Evolutionary conservation across 2,888 invertebrate species (phyloP).

Genomic region (Pyrocoelia pectoralis): DNA sequence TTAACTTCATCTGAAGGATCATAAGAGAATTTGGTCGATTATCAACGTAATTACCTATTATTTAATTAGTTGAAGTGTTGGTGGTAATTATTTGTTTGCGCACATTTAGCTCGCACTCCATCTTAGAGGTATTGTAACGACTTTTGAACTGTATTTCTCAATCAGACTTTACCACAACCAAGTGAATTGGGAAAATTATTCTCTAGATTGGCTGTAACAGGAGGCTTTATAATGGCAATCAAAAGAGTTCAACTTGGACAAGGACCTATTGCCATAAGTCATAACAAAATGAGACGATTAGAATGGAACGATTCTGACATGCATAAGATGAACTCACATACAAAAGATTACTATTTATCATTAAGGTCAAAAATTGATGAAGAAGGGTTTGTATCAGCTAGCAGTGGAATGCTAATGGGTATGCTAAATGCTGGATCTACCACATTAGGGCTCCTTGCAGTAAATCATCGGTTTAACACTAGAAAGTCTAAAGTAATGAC

Average conservation of each 20-base stretch:
- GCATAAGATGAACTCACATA: too few relatives aligned
- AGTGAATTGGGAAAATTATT: background rate
- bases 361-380: too few relatives aligned
- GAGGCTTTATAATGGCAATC: background rate
- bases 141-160: too few relatives aligned
- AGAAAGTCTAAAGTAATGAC: background rate
- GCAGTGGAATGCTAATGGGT: conserved; percentile 5
- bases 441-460: background rate
- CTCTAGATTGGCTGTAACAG: background rate
- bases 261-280: background rate
- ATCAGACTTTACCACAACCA: background rate
- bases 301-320: background rate
- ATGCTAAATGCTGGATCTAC: background rate
- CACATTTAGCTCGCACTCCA: too few relatives aligned
- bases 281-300: background rate
- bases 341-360: too few relatives aligned
- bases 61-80: too few relatives aligned
- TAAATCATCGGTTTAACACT: background rate
- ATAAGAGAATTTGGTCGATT: too few relatives aligned
- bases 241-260: background rate
- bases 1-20: too few relatives aligned
- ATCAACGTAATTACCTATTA: too few relatives aligned
- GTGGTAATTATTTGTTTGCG: too few relatives aligned
- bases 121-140: too few relatives aligned
- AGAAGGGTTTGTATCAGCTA: too few relatives aligned